These are phyloP conservation scores for Leucophenga maculata DNA, from an alignment of 2,888 invertebrate species.

Conservation along the genomic window DNA sequence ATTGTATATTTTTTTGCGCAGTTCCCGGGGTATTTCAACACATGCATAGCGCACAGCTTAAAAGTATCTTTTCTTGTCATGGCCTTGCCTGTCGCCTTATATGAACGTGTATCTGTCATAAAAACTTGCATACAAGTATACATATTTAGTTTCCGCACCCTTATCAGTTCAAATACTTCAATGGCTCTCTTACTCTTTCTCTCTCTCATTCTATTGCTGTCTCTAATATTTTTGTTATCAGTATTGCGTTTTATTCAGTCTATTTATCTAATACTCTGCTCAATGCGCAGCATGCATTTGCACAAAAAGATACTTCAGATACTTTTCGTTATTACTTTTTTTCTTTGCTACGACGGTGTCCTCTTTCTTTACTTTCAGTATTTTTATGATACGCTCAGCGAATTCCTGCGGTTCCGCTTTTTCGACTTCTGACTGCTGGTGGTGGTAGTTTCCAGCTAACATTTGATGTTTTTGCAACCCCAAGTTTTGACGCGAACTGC, in stretches of 20 bases:
- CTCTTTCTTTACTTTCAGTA: background rate
- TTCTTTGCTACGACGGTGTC: background rate
- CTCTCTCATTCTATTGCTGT: too few species aligned
- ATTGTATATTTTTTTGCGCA: background rate
- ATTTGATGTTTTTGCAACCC: background rate
- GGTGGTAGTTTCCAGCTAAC: background rate
- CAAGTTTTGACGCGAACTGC: too few species aligned
- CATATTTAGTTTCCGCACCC: conserved; percentile 2
- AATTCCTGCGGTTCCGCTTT: conserved; percentile 9
- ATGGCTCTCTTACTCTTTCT: background rate
- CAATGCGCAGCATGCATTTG: background rate
- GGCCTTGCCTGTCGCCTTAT: background rate
- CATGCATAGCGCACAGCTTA: background rate
- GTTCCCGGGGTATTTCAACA: background rate
- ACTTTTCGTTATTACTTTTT: background rate
- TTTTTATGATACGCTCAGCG: background rate
- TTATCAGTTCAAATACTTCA: too few species aligned
- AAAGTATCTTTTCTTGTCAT: conserved; percentile 8
- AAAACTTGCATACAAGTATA: too few species aligned
- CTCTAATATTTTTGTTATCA: conserved; percentile 2
- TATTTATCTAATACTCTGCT: background rate
- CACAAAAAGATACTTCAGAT: background rate
- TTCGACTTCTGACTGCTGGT: background rate
- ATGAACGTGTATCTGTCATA: too few species aligned
- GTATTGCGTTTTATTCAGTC: background rate